Conservation (phyloP, 2,888 invertebrate species). For the Ecliptopera silaceata region DNA sequence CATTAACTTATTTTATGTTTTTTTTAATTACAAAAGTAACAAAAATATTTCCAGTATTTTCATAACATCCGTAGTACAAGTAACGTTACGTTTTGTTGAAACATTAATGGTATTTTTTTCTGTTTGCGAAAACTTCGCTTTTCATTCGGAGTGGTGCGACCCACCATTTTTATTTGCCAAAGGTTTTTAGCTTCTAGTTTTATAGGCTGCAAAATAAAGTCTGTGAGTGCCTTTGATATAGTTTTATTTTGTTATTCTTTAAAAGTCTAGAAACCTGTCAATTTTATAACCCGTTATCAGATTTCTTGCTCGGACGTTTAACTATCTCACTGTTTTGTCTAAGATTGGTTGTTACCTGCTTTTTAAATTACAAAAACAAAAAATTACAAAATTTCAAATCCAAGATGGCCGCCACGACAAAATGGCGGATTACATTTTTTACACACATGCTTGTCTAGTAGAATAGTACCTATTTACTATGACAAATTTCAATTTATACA, state of each 20-base stretch:
- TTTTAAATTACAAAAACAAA: no score
- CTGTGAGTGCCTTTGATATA: not conserved
- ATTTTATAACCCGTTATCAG: no score
- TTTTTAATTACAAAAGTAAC: not conserved
- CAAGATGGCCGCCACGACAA: no score
- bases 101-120: conserved; percentile 14
- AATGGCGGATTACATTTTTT: no score
- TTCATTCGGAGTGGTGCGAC: conserved; percentile 18
- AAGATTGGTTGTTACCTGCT: no score
- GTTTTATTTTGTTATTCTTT: not conserved
- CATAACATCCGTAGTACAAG: not conserved
- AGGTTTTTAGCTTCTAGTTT: conserved; percentile 9
- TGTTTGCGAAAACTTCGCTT: conserved; percentile 15
- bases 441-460: no score
- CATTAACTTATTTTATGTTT: not conserved
- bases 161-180: conserved; percentile 5
- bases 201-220: not conserved
- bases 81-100: conserved; percentile 5
- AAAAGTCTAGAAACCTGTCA: not conserved
- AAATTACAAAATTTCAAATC: no score
- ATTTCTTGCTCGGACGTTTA: no score
- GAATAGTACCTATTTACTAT: no score
- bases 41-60: conserved; percentile 7
- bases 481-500: no score
- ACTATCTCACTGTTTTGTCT: no score